These are phyloP conservation scores for Anoplolepis gracilipes DNA, from an alignment of 1,140 invertebrate genomes.

Conservation along the genomic window DNA sequence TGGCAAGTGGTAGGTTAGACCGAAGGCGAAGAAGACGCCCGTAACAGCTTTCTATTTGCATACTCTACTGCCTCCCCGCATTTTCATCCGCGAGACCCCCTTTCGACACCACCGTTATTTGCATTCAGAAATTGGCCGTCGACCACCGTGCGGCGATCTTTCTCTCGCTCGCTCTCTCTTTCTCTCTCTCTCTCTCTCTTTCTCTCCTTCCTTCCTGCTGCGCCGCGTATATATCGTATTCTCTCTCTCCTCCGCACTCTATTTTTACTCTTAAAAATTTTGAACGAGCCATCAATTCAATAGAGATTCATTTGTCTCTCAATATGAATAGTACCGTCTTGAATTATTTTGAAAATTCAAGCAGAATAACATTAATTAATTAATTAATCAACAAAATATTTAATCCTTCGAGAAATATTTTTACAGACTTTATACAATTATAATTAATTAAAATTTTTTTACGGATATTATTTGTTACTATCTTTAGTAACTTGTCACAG, in stretches of 20 bases:
- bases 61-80: slow-evolving; percentile 78
- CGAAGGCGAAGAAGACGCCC: slow-evolving; percentile 75
- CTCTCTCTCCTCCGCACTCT: slow-evolving; percentile 17
- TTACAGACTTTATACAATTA: background rate
- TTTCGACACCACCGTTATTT: slow-evolving; percentile 84
- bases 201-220: slow-evolving; percentile 51
- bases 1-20: slow-evolving; percentile 64
- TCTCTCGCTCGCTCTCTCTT: slow-evolving; percentile 66
- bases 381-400: background rate
- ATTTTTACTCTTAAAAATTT: slow-evolving; percentile 34
- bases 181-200: slow-evolving; percentile 59
- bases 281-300: slow-evolving; percentile 5
- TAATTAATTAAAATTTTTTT: background rate
- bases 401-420: background rate
- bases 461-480: background rate
- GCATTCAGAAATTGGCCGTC: slow-evolving; percentile 86
- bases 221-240: background rate
- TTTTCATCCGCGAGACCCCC: slow-evolving; percentile 73
- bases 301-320: slow-evolving; percentile 15
- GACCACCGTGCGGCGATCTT: slow-evolving; percentile 76
- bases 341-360: slow-evolving; percentile 26
- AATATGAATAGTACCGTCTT: background rate
- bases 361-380: slow-evolving; percentile 28
- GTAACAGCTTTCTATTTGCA: slow-evolving; percentile 86
- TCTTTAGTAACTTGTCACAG: background rate